A percentile compares a stretch with the other conserved stretches of the same genome.
Conservation (phyloP, 2,113 vertebrate genomes). For the Otus sunia region DNA sequence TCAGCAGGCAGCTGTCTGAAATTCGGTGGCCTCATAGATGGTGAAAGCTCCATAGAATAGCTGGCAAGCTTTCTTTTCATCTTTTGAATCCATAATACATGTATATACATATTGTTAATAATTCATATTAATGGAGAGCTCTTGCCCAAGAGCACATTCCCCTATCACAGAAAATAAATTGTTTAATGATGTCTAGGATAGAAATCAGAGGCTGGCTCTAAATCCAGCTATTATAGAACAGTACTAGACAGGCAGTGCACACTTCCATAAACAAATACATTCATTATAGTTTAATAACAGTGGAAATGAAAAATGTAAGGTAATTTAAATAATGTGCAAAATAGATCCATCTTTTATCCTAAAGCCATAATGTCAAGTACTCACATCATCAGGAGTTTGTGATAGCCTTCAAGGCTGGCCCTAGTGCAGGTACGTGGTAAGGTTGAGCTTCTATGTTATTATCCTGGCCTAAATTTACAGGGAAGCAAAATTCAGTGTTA, state of each 20-base stretch:
- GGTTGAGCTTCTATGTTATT: background rate
- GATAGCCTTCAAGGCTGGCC: background rate
- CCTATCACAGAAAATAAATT: conserved; percentile 49
- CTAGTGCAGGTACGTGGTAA: background rate
- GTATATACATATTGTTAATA: conserved; percentile 56
- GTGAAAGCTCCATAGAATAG: background rate
- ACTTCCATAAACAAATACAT: conserved; percentile 43
- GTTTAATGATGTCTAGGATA: conserved; percentile 37
- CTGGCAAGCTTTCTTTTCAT: conserved; percentile 3
- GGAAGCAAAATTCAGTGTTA: background rate
- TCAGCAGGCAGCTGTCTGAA: background rate
- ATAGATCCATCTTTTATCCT: background rate
- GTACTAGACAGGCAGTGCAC: background rate
- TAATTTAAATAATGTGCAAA: conserved; percentile 25
- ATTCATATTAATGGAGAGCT: conserved; percentile 48
- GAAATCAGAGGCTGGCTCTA: conserved; percentile 5
- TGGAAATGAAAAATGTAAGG: background rate
- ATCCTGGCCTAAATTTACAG: background rate
- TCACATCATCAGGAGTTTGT: background rate
- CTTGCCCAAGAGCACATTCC: conserved; percentile 31
- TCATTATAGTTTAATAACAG: conserved; percentile 17
- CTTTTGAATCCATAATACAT: conserved; percentile 46
- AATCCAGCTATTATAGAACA: conserved; percentile 13
- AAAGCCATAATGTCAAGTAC: background rate
- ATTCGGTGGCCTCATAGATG: background rate